Conservation (phyloP, 2,797 vertebrate species). For the Clarias pachynema region DNA sequence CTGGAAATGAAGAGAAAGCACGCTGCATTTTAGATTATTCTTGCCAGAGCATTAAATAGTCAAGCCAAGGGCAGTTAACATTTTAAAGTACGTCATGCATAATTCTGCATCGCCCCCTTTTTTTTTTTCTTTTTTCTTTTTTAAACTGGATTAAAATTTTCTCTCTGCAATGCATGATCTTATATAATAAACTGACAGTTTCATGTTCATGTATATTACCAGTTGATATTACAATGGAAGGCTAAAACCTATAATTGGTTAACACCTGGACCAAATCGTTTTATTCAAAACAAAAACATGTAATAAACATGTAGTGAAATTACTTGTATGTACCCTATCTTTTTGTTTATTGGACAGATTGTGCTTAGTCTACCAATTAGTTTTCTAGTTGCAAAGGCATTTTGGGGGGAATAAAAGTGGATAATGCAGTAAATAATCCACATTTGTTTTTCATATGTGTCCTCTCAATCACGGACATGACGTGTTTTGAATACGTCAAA, state of each 20-base stretch:
- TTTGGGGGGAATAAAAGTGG: neutral
- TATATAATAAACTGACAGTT: too few species aligned
- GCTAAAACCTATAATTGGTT: neutral
- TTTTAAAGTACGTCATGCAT: neutral
- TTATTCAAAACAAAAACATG: neutral
- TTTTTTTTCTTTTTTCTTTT: too few species aligned
- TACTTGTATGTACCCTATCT: too few species aligned
- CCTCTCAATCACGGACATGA: neutral
- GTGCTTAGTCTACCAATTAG: neutral
- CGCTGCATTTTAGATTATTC: neutral
- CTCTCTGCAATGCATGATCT: neutral
- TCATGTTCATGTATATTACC: too few species aligned
- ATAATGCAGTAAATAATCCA: neutral
- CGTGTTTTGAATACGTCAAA: neutral
- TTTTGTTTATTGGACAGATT: neutral
- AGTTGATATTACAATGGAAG: neutral
- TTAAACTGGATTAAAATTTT: neutral
- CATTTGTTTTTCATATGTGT: neutral
- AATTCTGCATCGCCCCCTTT: neutral
- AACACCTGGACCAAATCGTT: neutral
- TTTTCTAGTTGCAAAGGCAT: neutral
- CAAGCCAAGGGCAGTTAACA: neutral
- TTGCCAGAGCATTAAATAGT: neutral
- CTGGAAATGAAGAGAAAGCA: conserved; percentile 1
- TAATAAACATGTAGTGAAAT: too few species aligned